These are phyloP conservation scores for Platanista minor DNA, from an alignment of 2,113 vertebrate species.

Conservation along the genomic window DNA sequence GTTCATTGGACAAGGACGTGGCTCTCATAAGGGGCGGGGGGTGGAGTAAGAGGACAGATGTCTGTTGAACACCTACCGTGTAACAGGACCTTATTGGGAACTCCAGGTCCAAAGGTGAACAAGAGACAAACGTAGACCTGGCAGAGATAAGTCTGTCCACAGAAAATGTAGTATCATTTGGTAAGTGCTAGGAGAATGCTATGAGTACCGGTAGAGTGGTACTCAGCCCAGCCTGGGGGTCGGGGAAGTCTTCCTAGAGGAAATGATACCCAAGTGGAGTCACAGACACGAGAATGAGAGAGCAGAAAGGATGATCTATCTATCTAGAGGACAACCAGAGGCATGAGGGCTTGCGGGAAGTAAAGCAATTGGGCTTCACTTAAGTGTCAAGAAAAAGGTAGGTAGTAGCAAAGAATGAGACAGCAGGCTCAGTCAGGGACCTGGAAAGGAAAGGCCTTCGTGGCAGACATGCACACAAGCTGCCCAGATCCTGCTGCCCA, in stretches of 20 bases:
- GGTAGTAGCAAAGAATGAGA: not conserved
- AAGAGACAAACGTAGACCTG: not conserved
- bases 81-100: not conserved
- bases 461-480: rapidly evolving
- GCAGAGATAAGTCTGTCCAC: not conserved
- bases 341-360: not conserved
- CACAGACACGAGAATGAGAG: not conserved
- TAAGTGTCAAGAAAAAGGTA: not conserved
- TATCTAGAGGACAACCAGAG: not conserved
- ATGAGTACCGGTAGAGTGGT: no score
- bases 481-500: not conserved
- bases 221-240: no score
- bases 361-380: not conserved
- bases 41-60: not conserved
- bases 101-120: not conserved
- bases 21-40: not conserved
- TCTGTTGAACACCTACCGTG: not conserved
- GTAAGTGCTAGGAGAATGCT: not conserved
- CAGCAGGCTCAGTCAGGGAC: not conserved
- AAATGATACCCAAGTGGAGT: not conserved
- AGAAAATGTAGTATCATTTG: not conserved
- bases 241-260: not conserved
- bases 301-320: not conserved
- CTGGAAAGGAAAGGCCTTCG: rapidly evolving
- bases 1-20: not conserved